Evolutionary conservation across 2,113 vertebrate genomes (phyloP).

Genomic region (Cryptotis parvus): DNA sequence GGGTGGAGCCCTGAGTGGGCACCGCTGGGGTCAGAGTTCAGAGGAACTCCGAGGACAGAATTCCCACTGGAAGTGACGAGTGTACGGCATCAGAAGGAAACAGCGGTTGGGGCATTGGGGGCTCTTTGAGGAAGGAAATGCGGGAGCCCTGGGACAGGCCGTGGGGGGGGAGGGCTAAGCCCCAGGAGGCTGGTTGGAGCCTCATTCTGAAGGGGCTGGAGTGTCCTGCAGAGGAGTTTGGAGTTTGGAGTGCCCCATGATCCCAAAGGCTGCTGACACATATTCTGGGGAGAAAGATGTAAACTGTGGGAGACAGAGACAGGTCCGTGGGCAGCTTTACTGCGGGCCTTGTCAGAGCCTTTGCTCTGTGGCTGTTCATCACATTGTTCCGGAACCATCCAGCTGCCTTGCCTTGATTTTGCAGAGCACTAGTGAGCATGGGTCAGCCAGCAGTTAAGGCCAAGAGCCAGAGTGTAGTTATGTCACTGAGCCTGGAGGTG

Average conservation of each 20-base stretch:
- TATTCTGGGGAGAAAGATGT: not conserved
- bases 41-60: not conserved
- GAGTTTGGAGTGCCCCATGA: no score
- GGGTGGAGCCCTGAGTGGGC: no score
- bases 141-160: not conserved
- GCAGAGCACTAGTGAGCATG: not conserved
- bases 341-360: not conserved
- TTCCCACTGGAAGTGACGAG: not conserved
- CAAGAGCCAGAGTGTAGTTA: not conserved
- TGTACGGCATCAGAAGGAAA: not conserved
- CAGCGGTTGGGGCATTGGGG: not conserved
- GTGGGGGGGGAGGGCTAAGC: rapidly evolving
- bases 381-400: no score
- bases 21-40: no score
- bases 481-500: not conserved
- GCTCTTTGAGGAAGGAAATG: no score
- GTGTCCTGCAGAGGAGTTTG: not conserved
- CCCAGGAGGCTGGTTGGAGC: not conserved
- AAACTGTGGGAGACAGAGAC: not conserved
- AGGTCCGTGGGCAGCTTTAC: not conserved
- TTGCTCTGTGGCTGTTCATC: not conserved
- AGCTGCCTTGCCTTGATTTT: not conserved
- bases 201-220: not conserved
- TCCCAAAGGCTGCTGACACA: not conserved
- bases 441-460: not conserved